These are phyloP conservation scores for Lepidurus apus DNA, from an alignment of 1,140 invertebrate species.

Conservation along the genomic window DNA sequence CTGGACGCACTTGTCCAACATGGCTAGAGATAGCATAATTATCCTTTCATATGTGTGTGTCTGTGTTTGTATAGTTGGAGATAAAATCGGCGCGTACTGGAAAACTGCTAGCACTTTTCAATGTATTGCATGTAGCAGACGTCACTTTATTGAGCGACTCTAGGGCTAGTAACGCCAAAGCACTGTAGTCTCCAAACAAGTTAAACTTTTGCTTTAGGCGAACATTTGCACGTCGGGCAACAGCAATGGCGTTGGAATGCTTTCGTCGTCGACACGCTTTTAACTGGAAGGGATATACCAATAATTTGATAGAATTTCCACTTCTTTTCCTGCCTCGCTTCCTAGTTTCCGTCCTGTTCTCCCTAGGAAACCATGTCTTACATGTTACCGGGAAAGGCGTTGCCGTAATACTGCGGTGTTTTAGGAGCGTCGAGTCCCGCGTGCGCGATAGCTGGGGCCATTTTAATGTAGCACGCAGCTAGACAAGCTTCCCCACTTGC, in stretches of 20 bases:
- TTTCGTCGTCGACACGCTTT: neutral
- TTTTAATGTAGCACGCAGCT: conserved; percentile 5
- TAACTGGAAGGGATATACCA: neutral
- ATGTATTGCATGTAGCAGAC: neutral
- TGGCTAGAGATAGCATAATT: neutral
- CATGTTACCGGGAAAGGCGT: conserved; percentile 18
- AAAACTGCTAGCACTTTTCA: neutral
- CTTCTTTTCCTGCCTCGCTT: neutral
- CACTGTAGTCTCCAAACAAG: neutral
- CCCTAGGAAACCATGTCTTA: neutral
- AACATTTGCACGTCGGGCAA: neutral
- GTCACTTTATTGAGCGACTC: conserved; percentile 10
- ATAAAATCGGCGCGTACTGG: neutral
- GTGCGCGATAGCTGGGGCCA: neutral
- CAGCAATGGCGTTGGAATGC: neutral
- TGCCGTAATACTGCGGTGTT: conserved; percentile 18
- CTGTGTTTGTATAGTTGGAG: neutral
- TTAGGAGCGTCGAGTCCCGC: neutral
- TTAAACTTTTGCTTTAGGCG: neutral
- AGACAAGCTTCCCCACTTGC: neutral
- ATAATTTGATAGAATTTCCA: neutral
- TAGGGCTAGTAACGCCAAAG: neutral
- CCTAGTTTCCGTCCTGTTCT: conserved; percentile 4
- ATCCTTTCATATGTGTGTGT: neutral
- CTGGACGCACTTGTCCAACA: conserved; percentile 6